These are phyloP conservation scores for Columba janthina DNA, from an alignment of 2,113 vertebrate genomes.

Conservation along the genomic window DNA sequence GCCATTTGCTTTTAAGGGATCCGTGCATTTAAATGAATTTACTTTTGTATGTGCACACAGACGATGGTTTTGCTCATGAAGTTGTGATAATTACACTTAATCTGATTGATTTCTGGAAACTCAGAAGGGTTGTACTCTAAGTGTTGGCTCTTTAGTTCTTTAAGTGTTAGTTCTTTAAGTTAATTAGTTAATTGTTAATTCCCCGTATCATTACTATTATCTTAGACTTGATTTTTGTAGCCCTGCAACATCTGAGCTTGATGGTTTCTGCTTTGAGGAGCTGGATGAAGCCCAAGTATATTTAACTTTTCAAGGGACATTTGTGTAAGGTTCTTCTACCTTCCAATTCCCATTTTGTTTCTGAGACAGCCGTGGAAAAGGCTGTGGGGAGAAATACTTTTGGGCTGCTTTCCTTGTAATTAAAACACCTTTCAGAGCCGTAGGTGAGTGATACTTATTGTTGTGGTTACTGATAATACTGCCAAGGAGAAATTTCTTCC, in stretches of 20 bases:
- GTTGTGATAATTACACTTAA: accelerated
- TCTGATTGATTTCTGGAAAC: neutral
- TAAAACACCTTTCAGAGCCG: neutral
- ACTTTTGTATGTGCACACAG: neutral
- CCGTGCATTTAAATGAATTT: neutral
- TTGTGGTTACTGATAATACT: accelerated
- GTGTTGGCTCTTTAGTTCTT: too few relatives aligned
- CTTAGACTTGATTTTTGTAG: neutral
- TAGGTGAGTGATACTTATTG: neutral
- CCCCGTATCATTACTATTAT: neutral
- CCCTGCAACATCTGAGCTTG: neutral
- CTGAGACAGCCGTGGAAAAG: neutral
- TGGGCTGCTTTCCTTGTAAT: neutral
- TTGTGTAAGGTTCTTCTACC: neutral
- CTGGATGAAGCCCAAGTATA: neutral
- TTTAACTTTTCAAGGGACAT: neutral
- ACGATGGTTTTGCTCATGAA: accelerated
- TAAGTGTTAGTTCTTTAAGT: too few relatives aligned
- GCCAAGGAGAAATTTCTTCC: neutral
- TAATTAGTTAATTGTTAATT: too few relatives aligned
- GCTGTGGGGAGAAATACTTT: neutral
- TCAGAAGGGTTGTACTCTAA: neutral
- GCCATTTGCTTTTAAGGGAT: neutral
- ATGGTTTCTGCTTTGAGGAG: neutral
- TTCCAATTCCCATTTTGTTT: neutral